Evolutionary conservation across 2,888 invertebrate species (phyloP).

Genomic region (Melanostoma mellinum): DNA sequence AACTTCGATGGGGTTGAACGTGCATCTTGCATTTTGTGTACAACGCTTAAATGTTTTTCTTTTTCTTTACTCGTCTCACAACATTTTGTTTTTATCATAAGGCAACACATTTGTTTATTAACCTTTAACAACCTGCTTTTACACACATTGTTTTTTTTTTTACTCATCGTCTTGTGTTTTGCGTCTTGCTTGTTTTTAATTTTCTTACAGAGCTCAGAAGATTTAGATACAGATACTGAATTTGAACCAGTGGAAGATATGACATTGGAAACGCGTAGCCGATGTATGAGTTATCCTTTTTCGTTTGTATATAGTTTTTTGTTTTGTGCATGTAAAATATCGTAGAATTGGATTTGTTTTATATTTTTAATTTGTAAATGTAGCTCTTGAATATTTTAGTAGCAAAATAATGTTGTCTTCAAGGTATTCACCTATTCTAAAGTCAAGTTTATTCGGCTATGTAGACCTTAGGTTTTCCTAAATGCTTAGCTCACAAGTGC

Average conservation of each 20-base stretch:
- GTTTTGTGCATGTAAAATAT: slow-evolving; percentile 24
- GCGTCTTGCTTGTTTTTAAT: slow-evolving; percentile 72
- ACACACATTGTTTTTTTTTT: slow-evolving; percentile 60
- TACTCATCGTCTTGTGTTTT: slow-evolving; percentile 72
- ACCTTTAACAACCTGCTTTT: slow-evolving; percentile 55
- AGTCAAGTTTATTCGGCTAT: no score
- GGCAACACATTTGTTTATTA: slow-evolving; percentile 69
- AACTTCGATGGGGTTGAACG: slow-evolving; percentile 38
- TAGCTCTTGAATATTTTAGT: slow-evolving; percentile 7
- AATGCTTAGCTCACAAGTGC: no score
- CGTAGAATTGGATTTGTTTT: slow-evolving; percentile 21
- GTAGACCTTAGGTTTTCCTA: no score
- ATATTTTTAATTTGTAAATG: slow-evolving; percentile 16
- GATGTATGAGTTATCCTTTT: slow-evolving; percentile 83
- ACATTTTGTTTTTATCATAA: slow-evolving; percentile 62
- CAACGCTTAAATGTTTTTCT: slow-evolving; percentile 56
- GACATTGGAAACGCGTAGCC: slow-evolving; percentile 86
- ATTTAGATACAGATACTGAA: slow-evolving; percentile 87
- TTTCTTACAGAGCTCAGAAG: slow-evolving; percentile 85
- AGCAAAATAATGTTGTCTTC: no score
- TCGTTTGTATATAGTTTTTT: slow-evolving; percentile 42
- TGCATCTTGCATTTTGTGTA: slow-evolving; percentile 50
- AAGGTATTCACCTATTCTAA: no score
- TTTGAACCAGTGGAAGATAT: slow-evolving; percentile 87
- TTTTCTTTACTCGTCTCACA: slow-evolving; percentile 46